A percentile compares a stretch with the other conserved stretches of the same genome.
Evolutionary conservation across 2,797 vertebrate genomes (phyloP).

Genomic region (Sebastes variabilis): DNA sequence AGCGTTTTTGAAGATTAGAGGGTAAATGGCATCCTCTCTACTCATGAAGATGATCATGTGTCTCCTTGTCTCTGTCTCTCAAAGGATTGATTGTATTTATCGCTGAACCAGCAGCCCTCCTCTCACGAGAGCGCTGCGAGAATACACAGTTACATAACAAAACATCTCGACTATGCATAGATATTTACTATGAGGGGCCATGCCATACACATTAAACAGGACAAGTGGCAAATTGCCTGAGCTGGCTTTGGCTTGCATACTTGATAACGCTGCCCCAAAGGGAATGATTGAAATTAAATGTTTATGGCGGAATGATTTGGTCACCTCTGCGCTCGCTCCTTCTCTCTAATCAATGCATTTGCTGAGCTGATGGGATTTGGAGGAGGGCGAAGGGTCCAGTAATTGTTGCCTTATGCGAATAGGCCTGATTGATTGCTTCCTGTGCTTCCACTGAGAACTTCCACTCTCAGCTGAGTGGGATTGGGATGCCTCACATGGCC

Average conservation of each 20-base stretch:
- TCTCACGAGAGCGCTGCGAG: constrained; percentile 56
- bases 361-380: constrained; percentile 77
- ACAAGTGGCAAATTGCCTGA: constrained; percentile 15
- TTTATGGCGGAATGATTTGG: constrained; percentile 33
- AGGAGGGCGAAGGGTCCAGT: constrained; percentile 76
- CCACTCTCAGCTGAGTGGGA: constrained; percentile 57
- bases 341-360: constrained; percentile 75
- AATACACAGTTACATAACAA: constrained; percentile 68
- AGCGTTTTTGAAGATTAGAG: constrained; percentile 16
- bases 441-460: constrained; percentile 52
- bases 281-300: constrained; percentile 36
- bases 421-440: constrained; percentile 82
- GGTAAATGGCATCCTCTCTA: constrained; percentile 4
- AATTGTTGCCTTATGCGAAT: constrained; percentile 82
- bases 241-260: background rate
- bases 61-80: constrained; percentile 46
- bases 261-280: constrained; percentile 18
- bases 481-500: constrained; percentile 10
- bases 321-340: constrained; percentile 43
- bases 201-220: constrained; percentile 33
- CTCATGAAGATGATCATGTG: constrained; percentile 8
- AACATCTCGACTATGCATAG: constrained; percentile 55
- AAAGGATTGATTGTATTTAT: constrained; percentile 81
- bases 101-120: constrained; percentile 67
- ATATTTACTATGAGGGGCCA: constrained; percentile 48